Percentiles rank a stretch among this genome's conserved stretches.
phyloP scores from a whole-genome alignment of 2,113 vertebrate genomes.

The Ammospiza nelsoni region DNA sequence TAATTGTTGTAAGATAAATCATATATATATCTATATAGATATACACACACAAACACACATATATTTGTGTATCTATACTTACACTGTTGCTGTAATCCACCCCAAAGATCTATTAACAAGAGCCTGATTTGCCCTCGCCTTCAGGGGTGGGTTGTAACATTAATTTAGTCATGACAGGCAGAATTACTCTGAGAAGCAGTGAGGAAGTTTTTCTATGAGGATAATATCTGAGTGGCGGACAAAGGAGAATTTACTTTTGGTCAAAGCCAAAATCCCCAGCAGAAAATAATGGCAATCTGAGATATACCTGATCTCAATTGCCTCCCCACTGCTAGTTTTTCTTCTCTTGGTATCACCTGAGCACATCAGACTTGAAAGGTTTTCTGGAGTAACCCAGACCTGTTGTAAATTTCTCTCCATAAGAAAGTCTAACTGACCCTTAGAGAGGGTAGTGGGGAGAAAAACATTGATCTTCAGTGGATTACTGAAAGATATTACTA shows the following conservation, averaged over 20 bases:
- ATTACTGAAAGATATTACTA: neutral
- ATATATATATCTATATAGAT: too few relatives aligned
- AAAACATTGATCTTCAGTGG: neutral
- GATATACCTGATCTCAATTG: neutral
- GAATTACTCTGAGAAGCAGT: neutral
- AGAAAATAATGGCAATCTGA: neutral
- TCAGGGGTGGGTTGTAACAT: neutral
- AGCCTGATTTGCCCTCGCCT: neutral
- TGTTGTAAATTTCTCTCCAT: neutral
- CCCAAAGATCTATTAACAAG: neutral
- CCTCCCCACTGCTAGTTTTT: neutral
- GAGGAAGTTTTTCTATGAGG: neutral
- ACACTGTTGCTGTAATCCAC: neutral
- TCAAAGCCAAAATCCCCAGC: neutral
- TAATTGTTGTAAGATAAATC: neutral
- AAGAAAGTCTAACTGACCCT: neutral
- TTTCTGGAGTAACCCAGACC: neutral
- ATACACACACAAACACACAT: neutral
- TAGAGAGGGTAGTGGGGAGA: neutral
- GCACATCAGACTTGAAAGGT: neutral
- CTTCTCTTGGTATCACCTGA: neutral
- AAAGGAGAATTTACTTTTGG: neutral
- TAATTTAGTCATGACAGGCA: neutral
- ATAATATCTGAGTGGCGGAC: neutral
- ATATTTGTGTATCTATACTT: neutral